Percentiles rank a stretch among this genome's conserved stretches.
These are phyloP conservation scores for Cettia cetti DNA, from an alignment of 2,113 vertebrate genomes.

Conservation along the genomic window DNA sequence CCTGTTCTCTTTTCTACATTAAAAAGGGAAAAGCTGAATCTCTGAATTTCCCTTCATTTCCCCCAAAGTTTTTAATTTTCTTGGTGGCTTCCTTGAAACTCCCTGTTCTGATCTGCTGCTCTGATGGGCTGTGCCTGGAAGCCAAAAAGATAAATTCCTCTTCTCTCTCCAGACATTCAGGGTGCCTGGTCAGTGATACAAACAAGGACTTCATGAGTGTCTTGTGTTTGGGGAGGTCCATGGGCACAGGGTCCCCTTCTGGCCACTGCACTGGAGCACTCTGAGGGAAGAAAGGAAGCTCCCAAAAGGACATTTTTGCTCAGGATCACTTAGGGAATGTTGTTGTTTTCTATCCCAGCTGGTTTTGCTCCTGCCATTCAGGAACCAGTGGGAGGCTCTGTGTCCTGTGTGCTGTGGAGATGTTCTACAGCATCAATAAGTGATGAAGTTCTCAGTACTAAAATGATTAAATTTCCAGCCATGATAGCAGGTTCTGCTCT, in stretches of 20 bases:
- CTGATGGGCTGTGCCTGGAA: not conserved
- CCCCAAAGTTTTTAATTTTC: not conserved
- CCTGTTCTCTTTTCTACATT: not conserved
- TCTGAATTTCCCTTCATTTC: not conserved
- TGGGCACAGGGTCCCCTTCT: not conserved
- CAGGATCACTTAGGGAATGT: not conserved
- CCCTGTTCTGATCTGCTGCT: not conserved
- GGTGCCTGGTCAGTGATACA: not conserved
- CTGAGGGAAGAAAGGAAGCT: not conserved
- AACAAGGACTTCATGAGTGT: fast-evolving
- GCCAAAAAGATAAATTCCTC: not conserved
- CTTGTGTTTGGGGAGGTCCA: not conserved
- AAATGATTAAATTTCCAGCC: not conserved
- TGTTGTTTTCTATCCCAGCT: not conserved
- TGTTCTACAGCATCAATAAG: not conserved
- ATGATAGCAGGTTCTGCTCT: not conserved
- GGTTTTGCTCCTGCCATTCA: not conserved
- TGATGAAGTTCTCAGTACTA: not conserved
- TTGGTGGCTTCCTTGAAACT: not conserved
- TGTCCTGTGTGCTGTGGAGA: fast-evolving
- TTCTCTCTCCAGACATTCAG: not conserved
- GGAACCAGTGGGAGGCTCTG: not conserved
- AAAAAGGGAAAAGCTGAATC: not conserved
- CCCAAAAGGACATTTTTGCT: fast-evolving
- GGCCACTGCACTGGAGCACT: too few relatives aligned